Evolutionary conservation across 2,113 vertebrate species (phyloP).

Genomic region (Chiloscyllium plagiosum): DNA sequence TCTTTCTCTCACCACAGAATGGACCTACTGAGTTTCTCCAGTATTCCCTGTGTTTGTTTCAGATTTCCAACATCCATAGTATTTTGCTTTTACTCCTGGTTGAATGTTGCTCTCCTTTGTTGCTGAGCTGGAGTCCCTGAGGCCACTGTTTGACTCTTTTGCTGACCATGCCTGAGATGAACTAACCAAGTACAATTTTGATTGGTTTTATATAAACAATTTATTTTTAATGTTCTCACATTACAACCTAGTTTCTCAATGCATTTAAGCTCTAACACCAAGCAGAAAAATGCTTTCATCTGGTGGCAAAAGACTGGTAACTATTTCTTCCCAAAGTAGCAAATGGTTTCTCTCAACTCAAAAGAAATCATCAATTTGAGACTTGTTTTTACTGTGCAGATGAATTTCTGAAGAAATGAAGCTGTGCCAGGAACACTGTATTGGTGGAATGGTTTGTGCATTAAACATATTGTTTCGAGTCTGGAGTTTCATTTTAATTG

Average conservation of each 20-base stretch:
- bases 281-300: neutral
- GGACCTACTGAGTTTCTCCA: no score
- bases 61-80: no score
- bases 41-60: no score
- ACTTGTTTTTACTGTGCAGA: neutral
- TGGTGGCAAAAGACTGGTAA: neutral
- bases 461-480: slow-evolving; percentile 10
- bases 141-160: neutral
- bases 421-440: neutral
- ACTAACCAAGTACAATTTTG: neutral
- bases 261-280: neutral
- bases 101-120: neutral
- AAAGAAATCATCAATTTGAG: neutral
- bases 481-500: neutral
- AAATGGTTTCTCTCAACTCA: neutral
- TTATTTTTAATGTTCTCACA: neutral
- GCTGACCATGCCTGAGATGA: neutral
- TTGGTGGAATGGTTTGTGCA: neutral
- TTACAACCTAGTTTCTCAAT: neutral
- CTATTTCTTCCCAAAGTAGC: neutral
- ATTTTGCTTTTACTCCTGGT: neutral
- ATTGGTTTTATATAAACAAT: neutral
- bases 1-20: no score
- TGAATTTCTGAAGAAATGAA: neutral
- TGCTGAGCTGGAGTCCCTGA: neutral